Conservation (phyloP, 1,140 invertebrate genomes). For the Euborellia annulipes region DNA sequence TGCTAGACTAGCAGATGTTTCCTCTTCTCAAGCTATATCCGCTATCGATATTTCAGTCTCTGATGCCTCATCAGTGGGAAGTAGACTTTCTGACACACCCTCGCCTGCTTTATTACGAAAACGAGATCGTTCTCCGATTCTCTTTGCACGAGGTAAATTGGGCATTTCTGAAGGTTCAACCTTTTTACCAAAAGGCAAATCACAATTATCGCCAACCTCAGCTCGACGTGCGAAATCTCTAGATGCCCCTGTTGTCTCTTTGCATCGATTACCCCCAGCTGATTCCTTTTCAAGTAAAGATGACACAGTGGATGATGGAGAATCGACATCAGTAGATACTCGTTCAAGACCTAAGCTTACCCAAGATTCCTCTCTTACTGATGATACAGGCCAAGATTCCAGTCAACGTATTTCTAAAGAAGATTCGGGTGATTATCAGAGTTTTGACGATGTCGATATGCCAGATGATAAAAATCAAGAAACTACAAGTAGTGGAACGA, state of each 20-base stretch:
- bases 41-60: no score
- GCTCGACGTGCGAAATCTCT: constrained; percentile 63
- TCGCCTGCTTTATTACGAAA: constrained; percentile 11
- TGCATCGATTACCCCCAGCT: constrained; percentile 58
- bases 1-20: no score
- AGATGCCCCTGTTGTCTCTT: constrained; percentile 62
- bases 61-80: no score
- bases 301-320: constrained; percentile 43
- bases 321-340: background rate
- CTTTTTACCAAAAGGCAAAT: constrained; percentile 42
- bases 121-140: constrained; percentile 49
- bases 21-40: no score
- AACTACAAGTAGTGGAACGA: no score
- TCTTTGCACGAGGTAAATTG: constrained; percentile 58
- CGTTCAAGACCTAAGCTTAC: background rate
- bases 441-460: constrained; percentile 8
- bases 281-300: constrained; percentile 77
- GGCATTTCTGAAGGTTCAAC: constrained; percentile 69
- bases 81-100: no score
- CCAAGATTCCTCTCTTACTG: no score
- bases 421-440: constrained; percentile 7
- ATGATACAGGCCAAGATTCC: no score
- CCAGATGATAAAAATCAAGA: constrained; percentile 2
- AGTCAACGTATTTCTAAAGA: constrained; percentile 6
- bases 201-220: constrained; percentile 53